These are phyloP conservation scores for Acanthiza pusilla DNA, from an alignment of 2,797 vertebrate genomes.

Conservation along the genomic window DNA sequence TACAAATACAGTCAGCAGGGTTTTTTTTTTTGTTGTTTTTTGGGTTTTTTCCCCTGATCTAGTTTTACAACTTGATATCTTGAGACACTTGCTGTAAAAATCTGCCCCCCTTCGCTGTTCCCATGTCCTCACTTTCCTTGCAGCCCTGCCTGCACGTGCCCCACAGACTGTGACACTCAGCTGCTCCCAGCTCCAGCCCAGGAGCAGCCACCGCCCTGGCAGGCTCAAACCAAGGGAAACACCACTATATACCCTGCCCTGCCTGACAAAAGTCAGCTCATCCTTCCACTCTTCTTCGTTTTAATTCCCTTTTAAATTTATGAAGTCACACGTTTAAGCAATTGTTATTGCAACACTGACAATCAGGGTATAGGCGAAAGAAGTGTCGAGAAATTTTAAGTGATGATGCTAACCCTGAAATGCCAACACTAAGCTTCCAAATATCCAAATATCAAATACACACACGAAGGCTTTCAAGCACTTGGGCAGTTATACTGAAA, in stretches of 20 bases:
- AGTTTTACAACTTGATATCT: background rate
- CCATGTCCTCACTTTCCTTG: background rate
- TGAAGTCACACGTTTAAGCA: background rate
- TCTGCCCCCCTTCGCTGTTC: background rate
- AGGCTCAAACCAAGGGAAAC: background rate
- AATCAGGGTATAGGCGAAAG: background rate
- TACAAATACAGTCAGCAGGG: background rate
- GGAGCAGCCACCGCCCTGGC: background rate
- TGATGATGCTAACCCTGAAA: background rate
- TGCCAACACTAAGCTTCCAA: background rate
- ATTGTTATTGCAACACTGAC: background rate
- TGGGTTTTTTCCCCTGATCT: background rate
- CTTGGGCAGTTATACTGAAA: background rate
- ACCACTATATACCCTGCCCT: background rate
- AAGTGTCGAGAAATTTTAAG: background rate
- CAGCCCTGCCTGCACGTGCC: fast-evolving
- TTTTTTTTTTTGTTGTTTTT: background rate
- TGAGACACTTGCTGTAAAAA: background rate
- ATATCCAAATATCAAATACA: background rate
- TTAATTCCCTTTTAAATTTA: background rate
- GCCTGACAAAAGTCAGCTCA: background rate
- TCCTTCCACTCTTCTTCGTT: background rate
- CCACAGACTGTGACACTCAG: fast-evolving
- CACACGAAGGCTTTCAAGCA: background rate
- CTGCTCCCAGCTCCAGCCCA: background rate